Evolutionary conservation across 35 echinoderm and acorn worm species (phyloP), one percentile per base, ranked within the genome.

Genomic region (Diadema setosum): DNA sequence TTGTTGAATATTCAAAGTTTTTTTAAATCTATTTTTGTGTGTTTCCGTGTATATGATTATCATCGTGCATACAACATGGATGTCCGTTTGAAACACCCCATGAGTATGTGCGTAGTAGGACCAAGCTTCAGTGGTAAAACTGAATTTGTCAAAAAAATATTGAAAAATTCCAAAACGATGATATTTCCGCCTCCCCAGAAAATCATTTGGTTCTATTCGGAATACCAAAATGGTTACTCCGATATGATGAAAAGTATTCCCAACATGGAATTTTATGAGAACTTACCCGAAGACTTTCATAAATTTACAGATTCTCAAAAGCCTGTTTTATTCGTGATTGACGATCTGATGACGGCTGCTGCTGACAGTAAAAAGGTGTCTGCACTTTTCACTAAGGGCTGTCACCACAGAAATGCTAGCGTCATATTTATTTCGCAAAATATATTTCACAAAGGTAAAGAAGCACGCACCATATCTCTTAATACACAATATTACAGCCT

Each of bases 341-440:
- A 92, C 35, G 93, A 95, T 88, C 84, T 95, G 41, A 87, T 95
- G 78, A 37, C 31, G 84, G 89, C 88, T 76, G 85, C 70, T 20
- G 37, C 65, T 4, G 83, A 83, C 25, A 82, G 89, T 85, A 48
- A 78, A 26, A 44, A 56, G 11, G 70, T 94, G 11, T 49, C 69
- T 45, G 43, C 61, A 64, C 17, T 91, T 63, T 80, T 85, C 89
- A 87, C 85, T 25, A 93, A 88, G 44, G 91, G 91, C 37, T 67
- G 78, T 52, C 87, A 90, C 81, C 87, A 90, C 57, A 61, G 82
- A 45, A 90, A 90, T 43, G 6, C 85, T 26, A 56, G 80, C 7
- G 93, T 95, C 4, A 83, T 95, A 20, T 87, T 76, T 25, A 94
- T 94, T 42, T 46, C 83, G 58, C 92, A 94, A 85, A 94, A 94